phyloP scores from a whole-genome alignment of 2,888 invertebrate species.

The Arrhopalites spinosus region DNA sequence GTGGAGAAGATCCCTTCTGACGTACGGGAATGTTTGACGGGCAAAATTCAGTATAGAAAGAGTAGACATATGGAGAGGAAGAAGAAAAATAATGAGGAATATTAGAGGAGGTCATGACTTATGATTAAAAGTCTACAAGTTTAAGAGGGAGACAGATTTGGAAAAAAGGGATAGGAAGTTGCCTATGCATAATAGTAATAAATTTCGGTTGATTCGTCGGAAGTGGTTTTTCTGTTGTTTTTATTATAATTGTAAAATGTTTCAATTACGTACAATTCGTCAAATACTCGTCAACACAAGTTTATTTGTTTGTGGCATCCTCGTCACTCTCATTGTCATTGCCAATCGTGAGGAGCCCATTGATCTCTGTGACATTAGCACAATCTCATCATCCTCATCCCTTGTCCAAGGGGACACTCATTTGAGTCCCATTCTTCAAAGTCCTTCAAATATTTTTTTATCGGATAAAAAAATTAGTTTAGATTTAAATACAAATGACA shows the following conservation, averaged over 20 bases:
- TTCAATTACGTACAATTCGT: conserved; percentile 23
- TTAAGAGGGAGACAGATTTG: neutral
- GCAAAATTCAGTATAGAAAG: neutral
- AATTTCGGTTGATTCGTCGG: neutral
- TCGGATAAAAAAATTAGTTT: neutral
- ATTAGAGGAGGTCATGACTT: neutral
- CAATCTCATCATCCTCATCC: neutral
- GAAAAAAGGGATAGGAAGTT: neutral
- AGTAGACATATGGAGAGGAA: neutral
- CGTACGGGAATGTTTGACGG: neutral
- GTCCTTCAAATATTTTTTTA: neutral
- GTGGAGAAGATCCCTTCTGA: neutral
- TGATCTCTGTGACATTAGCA: conserved; percentile 22
- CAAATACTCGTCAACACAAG: conserved; percentile 11
- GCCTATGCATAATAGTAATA: conserved; percentile 6
- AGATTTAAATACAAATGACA: neutral
- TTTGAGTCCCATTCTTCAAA: neutral
- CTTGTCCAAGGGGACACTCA: neutral
- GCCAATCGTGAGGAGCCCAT: conserved; percentile 19
- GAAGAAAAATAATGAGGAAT: neutral
- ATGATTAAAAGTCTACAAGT: neutral
- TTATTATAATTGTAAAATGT: conserved; percentile 17
- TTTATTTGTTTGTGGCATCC: conserved; percentile 25
- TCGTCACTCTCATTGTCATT: conserved; percentile 26
- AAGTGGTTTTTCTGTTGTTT: conserved; percentile 19